Percentiles rank a stretch among this genome's conserved stretches.
These are phyloP conservation scores for Galagoides demidoff DNA, from an alignment of 2,797 vertebrate genomes.

Conservation along the genomic window DNA sequence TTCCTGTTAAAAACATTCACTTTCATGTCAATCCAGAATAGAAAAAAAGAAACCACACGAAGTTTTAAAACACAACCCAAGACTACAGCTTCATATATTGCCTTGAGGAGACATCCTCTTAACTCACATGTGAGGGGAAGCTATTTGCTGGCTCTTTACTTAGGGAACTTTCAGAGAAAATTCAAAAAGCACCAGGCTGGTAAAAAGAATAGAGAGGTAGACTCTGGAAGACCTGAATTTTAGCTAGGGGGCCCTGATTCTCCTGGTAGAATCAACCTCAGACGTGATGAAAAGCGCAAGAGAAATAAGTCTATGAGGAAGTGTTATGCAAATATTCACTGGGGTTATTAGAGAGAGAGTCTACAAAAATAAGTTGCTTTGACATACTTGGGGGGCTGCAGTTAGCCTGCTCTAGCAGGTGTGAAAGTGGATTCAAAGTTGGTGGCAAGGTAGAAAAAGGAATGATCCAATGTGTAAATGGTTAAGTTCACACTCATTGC, in stretches of 20 bases:
- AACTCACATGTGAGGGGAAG: not conserved
- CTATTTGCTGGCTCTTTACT: not conserved
- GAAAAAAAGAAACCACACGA: not conserved
- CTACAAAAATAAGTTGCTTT: not conserved
- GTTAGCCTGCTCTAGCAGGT: not conserved
- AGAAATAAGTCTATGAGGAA: not conserved
- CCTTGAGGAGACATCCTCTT: not conserved
- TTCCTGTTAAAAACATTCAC: conserved; percentile 32
- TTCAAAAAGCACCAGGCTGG: not conserved
- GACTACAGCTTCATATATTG: not conserved
- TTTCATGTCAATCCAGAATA: conserved; percentile 13
- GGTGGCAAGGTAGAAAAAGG: not conserved
- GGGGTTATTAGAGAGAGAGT: not conserved
- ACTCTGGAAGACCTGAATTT: not conserved
- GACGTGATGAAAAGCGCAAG: not conserved
- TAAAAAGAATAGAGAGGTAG: not conserved
- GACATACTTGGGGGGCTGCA: not conserved
- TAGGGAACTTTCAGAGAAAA: not conserved
- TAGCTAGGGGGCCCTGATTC: not conserved
- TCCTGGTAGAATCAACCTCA: not conserved
- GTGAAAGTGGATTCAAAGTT: conserved; percentile 6
- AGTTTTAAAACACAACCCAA: conserved; percentile 40
- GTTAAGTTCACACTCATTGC: not conserved
- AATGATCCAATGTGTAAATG: not conserved
- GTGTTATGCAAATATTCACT: not conserved